phyloP scores from a whole-genome alignment of 2,797 vertebrate species.

The Mus caroli region DNA sequence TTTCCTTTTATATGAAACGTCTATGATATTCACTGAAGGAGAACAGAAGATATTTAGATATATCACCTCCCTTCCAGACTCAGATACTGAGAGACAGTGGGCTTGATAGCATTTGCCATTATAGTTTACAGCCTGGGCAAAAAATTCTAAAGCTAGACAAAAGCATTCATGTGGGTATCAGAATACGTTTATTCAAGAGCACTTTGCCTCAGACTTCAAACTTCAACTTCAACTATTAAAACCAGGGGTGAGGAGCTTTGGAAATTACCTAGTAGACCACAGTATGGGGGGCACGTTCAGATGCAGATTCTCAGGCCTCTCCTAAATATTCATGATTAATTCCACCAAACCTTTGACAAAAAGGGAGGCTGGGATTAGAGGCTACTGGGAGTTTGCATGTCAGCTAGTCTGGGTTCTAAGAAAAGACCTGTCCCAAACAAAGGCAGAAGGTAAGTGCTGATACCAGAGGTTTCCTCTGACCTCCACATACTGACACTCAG shows the following conservation, averaged over 20 bases:
- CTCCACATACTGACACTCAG: background rate
- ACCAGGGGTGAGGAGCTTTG: background rate
- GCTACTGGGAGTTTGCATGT: background rate
- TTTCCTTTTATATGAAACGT: constrained; percentile 12
- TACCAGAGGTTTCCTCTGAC: background rate
- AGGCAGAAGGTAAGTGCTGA: background rate
- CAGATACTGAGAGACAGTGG: background rate
- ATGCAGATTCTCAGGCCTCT: too few relatives aligned
- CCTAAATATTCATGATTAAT: background rate
- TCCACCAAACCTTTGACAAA: background rate
- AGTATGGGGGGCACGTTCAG: background rate
- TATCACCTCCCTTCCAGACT: background rate
- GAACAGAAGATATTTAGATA: background rate
- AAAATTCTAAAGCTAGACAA: background rate
- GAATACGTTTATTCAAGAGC: background rate
- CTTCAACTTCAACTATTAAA: constrained; percentile 22
- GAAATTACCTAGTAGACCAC: background rate
- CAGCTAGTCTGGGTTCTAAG: background rate
- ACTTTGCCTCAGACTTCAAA: background rate
- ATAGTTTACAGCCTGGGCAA: background rate
- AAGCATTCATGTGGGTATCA: background rate
- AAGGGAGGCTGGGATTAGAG: background rate
- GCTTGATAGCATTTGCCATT: background rate
- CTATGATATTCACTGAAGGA: background rate
- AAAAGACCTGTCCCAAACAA: background rate